Conservation (phyloP, 2,888 invertebrate species). For the Cataglyphis livida region DNA sequence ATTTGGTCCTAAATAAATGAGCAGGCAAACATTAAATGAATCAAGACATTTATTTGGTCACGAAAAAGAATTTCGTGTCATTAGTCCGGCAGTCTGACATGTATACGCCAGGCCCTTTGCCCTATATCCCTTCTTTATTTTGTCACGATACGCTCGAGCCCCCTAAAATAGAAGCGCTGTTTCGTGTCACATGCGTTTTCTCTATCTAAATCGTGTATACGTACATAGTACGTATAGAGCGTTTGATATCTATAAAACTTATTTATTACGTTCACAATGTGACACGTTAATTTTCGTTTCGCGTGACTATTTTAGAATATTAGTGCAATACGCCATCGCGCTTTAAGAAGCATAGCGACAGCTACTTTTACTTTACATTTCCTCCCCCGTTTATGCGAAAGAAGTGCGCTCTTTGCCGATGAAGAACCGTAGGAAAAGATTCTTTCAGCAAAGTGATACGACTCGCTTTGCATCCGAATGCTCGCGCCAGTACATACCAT, state of each 20-base stretch:
- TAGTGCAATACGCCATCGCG: not conserved
- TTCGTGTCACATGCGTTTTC: conserved; percentile 7
- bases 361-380: conserved; percentile 32
- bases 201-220: conserved; percentile 21
- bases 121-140: conserved; percentile 50
- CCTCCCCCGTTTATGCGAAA: conserved; percentile 24
- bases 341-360: conserved; percentile 25
- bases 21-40: conserved; percentile 80
- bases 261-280: not conserved
- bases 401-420: conserved; percentile 55
- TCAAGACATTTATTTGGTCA: conserved; percentile 82
- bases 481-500: conserved; percentile 69
- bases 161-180: conserved; percentile 39
- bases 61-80: conserved; percentile 77
- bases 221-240: not conserved
- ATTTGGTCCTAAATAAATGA: conserved; percentile 82
- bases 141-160: conserved; percentile 64
- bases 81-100: conserved; percentile 71
- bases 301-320: conserved; percentile 14
- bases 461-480: conserved; percentile 80
- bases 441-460: conserved; percentile 77
- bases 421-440: conserved; percentile 57
- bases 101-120: conserved; percentile 23
- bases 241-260: not conserved
- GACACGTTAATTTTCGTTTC: not conserved